A percentile compares a stretch with the other conserved stretches of the same genome.
These are phyloP conservation scores for Anas platyrhynchos DNA, from an alignment of 2,113 vertebrate species.

Conservation along the genomic window DNA sequence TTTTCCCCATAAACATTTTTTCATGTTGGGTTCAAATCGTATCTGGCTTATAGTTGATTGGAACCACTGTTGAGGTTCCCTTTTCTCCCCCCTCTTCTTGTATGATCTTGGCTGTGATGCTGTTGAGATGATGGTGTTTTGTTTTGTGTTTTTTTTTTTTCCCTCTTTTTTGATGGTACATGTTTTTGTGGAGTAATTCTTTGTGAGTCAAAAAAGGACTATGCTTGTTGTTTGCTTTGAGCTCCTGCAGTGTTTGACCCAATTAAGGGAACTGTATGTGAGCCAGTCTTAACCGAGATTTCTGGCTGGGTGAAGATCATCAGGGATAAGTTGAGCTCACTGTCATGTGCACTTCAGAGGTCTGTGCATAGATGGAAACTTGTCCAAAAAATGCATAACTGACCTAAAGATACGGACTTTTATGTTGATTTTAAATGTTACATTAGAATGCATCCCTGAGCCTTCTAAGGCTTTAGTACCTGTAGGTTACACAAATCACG, in stretches of 20 bases:
- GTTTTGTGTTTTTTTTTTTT: neutral
- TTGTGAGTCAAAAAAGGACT: neutral
- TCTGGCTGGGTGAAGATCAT: neutral
- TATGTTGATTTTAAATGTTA: neutral
- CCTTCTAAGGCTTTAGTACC: neutral
- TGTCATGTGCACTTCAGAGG: neutral
- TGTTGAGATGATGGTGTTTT: neutral
- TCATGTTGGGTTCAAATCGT: neutral
- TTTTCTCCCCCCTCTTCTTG: rapidly evolving
- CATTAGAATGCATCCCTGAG: neutral
- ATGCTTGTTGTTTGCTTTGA: neutral
- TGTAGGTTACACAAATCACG: neutral
- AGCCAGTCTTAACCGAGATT: neutral
- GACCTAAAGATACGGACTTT: neutral
- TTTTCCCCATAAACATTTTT: neutral
- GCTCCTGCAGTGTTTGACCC: neutral
- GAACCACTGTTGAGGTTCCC: neutral
- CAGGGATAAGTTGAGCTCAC: neutral
- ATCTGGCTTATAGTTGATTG: neutral
- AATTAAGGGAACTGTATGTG: neutral
- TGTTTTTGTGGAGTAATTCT: neutral
- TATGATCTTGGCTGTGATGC: neutral
- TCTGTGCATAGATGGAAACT: neutral
- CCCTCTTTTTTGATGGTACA: rapidly evolving
- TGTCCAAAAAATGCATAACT: neutral